phyloP scores from a whole-genome alignment of 2,888 invertebrate species.

The Philopedon plagiatum region DNA sequence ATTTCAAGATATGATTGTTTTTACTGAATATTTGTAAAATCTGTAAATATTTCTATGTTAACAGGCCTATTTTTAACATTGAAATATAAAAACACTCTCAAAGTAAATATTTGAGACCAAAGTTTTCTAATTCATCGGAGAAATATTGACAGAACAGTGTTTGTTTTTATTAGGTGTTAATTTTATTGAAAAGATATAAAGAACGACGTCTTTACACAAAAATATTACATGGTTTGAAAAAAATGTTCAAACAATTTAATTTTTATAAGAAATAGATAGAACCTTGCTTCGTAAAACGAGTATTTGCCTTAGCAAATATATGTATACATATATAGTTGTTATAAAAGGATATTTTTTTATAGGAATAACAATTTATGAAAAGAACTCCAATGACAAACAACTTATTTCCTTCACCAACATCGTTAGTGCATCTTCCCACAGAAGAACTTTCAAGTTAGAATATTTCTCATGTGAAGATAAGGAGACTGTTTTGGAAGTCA shows the following conservation, averaged over 20 bases:
- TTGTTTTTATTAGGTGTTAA: constrained; percentile 5
- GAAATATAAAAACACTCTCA: background rate
- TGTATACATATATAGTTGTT: too few species aligned
- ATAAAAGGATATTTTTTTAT: constrained; percentile 25
- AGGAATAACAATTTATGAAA: constrained; percentile 80
- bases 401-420: constrained; percentile 87
- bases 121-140: background rate
- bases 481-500: constrained; percentile 81
- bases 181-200: background rate
- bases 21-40: constrained; percentile 1
- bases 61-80: constrained; percentile 7
- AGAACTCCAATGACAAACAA: constrained; percentile 74
- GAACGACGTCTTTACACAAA: background rate
- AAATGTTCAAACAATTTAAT: background rate
- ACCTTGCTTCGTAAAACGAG: too few species aligned
- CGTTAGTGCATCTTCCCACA: constrained; percentile 82
- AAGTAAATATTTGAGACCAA: constrained; percentile 8
- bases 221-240: background rate
- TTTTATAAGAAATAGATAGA: background rate
- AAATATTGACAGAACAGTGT: constrained; percentile 6
- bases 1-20: background rate
- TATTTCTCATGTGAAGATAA: constrained; percentile 81
- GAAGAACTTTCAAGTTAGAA: constrained; percentile 82
- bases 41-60: background rate
- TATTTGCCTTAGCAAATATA: too few species aligned